Conservation (phyloP, 2,797 vertebrate species). For the Takifugu ocellatus region DNA sequence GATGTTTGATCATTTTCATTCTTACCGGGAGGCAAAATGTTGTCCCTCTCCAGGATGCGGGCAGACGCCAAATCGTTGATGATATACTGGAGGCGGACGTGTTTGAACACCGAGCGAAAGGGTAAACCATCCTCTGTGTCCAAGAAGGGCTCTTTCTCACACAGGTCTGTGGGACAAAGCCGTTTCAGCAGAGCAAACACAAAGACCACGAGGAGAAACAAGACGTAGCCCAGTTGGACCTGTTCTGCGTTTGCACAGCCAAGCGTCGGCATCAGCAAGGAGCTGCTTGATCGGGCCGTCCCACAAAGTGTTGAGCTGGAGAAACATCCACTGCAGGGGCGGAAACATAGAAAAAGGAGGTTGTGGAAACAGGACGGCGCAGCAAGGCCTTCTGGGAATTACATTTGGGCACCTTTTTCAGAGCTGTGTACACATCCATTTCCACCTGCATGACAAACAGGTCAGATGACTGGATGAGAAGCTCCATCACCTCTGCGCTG, state of each 20-base stretch:
- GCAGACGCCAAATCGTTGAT: constrained; percentile 95
- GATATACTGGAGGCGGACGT: constrained; percentile 93
- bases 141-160: constrained; percentile 81
- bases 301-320: constrained; percentile 92
- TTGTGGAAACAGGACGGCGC: not conserved
- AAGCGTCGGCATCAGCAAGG: constrained; percentile 87
- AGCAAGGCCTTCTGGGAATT: not conserved
- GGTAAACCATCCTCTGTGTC: constrained; percentile 81
- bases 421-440: constrained; percentile 96
- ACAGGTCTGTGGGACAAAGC: constrained; percentile 62
- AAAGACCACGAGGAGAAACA: not conserved
- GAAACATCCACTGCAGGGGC: constrained; percentile 91
- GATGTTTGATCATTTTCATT: constrained; percentile 6
- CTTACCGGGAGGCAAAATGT: constrained; percentile 87
- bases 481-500: constrained; percentile 89
- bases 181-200: not conserved
- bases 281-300: constrained; percentile 92
- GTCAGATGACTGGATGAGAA: constrained; percentile 91
- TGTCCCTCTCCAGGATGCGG: constrained; percentile 91
- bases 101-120: constrained; percentile 83
- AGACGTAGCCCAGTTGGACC: constrained; percentile 65
- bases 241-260: constrained; percentile 89
- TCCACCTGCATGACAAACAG: constrained; percentile 99
- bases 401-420: constrained; percentile 86
- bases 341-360: not conserved